These are phyloP conservation scores for Palaemon carinicauda DNA, from an alignment of 1,140 invertebrate genomes.

Conservation along the genomic window DNA sequence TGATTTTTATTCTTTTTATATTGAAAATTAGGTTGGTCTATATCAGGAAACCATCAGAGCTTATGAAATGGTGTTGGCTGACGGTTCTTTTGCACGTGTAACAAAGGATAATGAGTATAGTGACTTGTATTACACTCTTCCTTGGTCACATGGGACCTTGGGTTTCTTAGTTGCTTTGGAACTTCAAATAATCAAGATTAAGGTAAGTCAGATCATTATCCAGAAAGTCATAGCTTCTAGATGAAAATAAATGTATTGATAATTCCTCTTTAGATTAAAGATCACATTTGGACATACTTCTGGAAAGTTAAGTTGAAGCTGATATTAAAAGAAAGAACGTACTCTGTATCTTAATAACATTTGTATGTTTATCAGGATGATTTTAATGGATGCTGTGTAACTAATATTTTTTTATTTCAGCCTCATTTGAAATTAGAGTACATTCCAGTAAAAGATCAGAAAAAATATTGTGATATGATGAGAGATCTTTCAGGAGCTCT, in stretches of 20 bases:
- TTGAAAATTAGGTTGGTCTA: conserved; percentile 64
- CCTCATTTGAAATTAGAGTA: conserved; percentile 70
- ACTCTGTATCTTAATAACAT: too few relatives aligned
- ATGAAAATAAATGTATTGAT: too few relatives aligned
- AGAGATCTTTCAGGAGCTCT: conserved; percentile 66
- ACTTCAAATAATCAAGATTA: conserved; percentile 65
- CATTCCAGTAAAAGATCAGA: conserved; percentile 67
- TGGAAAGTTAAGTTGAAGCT: too few relatives aligned
- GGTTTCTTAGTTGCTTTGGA: conserved; percentile 69
- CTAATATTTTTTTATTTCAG: conserved; percentile 60
- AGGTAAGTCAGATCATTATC: conserved; percentile 11
- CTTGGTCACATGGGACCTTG: conserved; percentile 71
- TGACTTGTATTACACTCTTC: conserved; percentile 68
- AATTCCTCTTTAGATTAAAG: too few relatives aligned
- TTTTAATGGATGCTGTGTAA: too few relatives aligned
- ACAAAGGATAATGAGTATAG: conserved; percentile 66
- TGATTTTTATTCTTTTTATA: neutral
- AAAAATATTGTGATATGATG: conserved; percentile 69
- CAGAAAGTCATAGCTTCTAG: too few relatives aligned
- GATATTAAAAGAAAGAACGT: too few relatives aligned
- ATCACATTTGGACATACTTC: too few relatives aligned
- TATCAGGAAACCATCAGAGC: conserved; percentile 69
- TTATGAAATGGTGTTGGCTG: conserved; percentile 69
- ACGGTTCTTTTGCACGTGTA: conserved; percentile 67
- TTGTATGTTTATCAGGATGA: neutral